phyloP scores from a whole-genome alignment of 1,140 invertebrate genomes.

The Saxidomus purpurata region DNA sequence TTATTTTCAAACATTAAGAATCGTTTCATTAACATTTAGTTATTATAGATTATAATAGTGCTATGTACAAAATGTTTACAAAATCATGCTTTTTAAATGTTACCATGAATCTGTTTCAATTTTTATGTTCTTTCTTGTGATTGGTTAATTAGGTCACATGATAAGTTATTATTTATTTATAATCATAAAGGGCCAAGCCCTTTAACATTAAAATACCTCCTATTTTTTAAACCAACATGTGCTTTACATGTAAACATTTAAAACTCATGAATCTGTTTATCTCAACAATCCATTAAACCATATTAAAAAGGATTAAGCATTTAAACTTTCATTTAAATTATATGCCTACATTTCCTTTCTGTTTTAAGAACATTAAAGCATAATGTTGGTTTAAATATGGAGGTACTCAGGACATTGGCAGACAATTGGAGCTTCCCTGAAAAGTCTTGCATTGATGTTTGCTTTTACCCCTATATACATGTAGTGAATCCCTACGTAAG shows the following conservation, averaged over 20 bases:
- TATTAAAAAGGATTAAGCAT: background rate
- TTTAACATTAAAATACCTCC: slow-evolving; percentile 46
- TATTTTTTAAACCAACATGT: background rate
- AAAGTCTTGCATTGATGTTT: slow-evolving; percentile 1
- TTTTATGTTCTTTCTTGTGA: slow-evolving; percentile 40
- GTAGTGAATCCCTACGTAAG: background rate
- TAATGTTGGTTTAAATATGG: background rate
- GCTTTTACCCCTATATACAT: background rate
- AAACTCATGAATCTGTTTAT: background rate
- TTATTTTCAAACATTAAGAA: background rate
- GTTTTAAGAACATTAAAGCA: background rate
- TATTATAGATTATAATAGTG: slow-evolving; percentile 29
- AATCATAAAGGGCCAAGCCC: slow-evolving; percentile 49
- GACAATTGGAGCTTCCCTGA: background rate
- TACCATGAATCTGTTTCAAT: background rate
- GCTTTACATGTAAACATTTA: background rate
- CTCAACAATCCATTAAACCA: background rate
- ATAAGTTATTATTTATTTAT: slow-evolving; percentile 63
- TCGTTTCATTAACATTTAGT: background rate
- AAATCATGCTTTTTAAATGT: slow-evolving; percentile 19
- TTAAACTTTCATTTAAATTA: background rate
- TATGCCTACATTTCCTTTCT: background rate
- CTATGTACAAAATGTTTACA: slow-evolving; percentile 49
- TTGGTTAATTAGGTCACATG: slow-evolving; percentile 30
- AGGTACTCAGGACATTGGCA: background rate